Evolutionary conservation across 2,888 invertebrate species (phyloP).

Genomic region (Frankliniella fusca): DNA sequence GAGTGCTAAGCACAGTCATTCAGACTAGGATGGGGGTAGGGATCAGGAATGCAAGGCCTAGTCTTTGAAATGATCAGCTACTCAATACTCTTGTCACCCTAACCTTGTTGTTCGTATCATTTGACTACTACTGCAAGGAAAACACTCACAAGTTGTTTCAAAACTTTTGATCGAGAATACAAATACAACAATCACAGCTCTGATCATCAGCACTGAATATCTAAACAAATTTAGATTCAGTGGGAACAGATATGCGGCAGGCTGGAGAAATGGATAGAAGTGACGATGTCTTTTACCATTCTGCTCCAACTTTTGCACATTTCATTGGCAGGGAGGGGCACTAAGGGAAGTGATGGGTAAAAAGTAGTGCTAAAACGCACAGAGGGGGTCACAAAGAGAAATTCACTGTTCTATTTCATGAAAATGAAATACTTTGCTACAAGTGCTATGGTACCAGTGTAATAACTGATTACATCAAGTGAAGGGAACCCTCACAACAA

Average conservation of each 20-base stretch:
- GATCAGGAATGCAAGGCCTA: conserved; percentile 9
- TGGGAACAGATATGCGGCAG: not conserved
- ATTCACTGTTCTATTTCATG: not conserved
- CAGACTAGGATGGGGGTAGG: not conserved
- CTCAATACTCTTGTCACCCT: conserved; percentile 2
- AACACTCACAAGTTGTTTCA: not conserved
- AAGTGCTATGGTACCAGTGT: not conserved
- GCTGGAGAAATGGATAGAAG: not conserved
- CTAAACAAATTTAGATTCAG: not conserved
- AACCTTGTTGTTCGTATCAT: not conserved
- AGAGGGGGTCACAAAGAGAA: not conserved
- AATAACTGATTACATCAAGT: not conserved
- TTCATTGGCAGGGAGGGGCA: not conserved
- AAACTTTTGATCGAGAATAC: not conserved
- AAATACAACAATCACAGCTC: conserved; percentile 5
- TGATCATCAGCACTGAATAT: conserved; percentile 2
- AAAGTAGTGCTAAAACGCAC: not conserved
- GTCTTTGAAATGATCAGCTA: not conserved
- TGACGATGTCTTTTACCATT: not conserved
- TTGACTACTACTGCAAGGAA: conserved; percentile 13
- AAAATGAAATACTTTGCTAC: conserved; percentile 1
- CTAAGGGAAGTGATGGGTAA: not conserved
- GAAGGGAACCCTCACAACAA: not conserved
- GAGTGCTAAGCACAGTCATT: conserved; percentile 13
- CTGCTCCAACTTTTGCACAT: not conserved